Conservation (phyloP, 2,113 vertebrate genomes). For the Cinclus mexicanus region DNA sequence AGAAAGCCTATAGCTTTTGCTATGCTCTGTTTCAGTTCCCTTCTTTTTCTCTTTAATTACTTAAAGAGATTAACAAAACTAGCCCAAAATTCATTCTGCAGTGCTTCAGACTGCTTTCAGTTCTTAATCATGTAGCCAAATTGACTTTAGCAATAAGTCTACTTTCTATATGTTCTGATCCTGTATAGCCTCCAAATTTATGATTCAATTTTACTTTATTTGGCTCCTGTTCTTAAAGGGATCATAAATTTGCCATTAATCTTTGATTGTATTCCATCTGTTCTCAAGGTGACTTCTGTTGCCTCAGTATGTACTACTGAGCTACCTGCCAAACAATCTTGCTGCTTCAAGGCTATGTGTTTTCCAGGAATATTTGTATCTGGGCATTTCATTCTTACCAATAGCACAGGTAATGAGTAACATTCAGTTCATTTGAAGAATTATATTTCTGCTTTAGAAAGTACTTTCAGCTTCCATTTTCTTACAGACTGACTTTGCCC, state of each 20-base stretch:
- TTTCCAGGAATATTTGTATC: not conserved
- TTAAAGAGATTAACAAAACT: not conserved
- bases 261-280: slow-evolving; percentile 71
- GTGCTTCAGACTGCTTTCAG: not conserved
- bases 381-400: slow-evolving; percentile 37
- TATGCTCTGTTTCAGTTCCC: not conserved
- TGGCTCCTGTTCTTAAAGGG: slow-evolving; percentile 68
- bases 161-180: slow-evolving; percentile 56
- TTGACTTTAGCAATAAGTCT: slow-evolving; percentile 67
- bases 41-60: not conserved
- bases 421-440: slow-evolving; percentile 5
- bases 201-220: slow-evolving; percentile 71
- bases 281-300: slow-evolving; percentile 74
- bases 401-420: not conserved
- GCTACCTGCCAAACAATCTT: slow-evolving; percentile 51
- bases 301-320: not conserved
- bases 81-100: not conserved
- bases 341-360: slow-evolving; percentile 9
- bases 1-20: not conserved
- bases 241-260: slow-evolving; percentile 72
- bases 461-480: not conserved
- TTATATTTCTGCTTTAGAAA: not conserved
- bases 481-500: not conserved
- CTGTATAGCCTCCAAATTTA: slow-evolving; percentile 64
- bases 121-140: slow-evolving; percentile 51